These are phyloP conservation scores for Thysanoteuthis rhombus DNA, from an alignment of 2,888 invertebrate species.

Conservation along the genomic window DNA sequence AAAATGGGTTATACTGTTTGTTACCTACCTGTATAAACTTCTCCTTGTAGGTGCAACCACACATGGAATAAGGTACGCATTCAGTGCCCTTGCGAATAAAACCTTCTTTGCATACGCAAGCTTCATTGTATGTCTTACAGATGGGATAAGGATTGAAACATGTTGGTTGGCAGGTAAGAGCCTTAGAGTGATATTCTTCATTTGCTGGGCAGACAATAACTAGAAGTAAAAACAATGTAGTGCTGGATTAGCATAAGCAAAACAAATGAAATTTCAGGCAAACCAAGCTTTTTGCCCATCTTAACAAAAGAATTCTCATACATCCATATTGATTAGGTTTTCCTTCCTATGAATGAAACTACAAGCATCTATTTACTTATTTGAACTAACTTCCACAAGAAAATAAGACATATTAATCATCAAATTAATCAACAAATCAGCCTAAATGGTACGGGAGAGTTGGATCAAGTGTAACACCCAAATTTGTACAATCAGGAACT, in stretches of 20 bases:
- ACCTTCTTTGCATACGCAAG: background rate
- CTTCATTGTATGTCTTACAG: background rate
- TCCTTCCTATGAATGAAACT: too few species aligned
- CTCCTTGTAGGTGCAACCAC: background rate
- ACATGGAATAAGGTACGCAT: background rate
- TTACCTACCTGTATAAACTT: background rate
- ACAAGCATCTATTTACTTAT: too few species aligned
- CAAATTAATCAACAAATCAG: too few species aligned
- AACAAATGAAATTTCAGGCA: too few species aligned
- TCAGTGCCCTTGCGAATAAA: background rate
- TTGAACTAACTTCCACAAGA: background rate
- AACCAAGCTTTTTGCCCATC: too few species aligned
- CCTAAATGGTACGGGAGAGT: too few species aligned
- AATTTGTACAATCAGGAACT: too few species aligned
- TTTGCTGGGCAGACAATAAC: background rate
- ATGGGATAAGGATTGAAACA: background rate
- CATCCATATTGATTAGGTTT: too few species aligned
- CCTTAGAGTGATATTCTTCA: background rate
- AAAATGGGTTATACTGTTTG: background rate
- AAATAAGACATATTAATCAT: too few species aligned
- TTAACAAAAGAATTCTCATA: too few species aligned
- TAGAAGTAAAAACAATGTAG: background rate
- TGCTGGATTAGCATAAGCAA: too few species aligned
- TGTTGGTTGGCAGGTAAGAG: background rate
- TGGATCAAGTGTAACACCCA: too few species aligned